Base-by-base conservation (phyloP, 2,797 vertebrate genomes). In the Ataeniobius toweri region DNA sequence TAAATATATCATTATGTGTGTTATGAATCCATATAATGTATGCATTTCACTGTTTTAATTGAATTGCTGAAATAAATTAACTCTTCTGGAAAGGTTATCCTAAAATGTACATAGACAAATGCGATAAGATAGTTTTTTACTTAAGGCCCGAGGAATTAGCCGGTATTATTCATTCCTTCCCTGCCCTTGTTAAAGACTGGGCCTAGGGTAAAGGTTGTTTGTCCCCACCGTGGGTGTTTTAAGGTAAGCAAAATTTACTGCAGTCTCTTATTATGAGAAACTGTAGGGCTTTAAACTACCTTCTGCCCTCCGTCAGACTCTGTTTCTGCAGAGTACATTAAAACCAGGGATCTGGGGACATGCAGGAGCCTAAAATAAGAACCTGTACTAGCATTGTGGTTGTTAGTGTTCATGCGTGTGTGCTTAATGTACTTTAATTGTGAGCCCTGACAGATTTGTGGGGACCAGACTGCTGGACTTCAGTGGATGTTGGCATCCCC, bases 311-410 rank as follows among this genome's bases (percentile, higher is more conserved):
- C 77, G 75, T 88, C 87, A 73, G 73, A 77, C 84, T 87, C 83
- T 86, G 82, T 83, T 93, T 84, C 68, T 79, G 86, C 85, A 86
- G 89, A 92, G 91, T 90, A 88, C 81, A 90, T 92, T 88, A 86
- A 90, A 85, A 88, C 87, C 82, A 89, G 75, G 82, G 76, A 82
- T 70, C 18, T n/a, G 58, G 78, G 76, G 80, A 83, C 75, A 78
- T 82, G 84, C 88, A 88, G 85, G 80, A 89, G 85, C 79, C 80
- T 88, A 78, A 85, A 88, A 79, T 28, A 78, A 82, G 50, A 86
- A 81, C n/a, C 58, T 79, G 12, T 78, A 58, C 39, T 44, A 44
- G 39, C 24, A 46, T 46, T n/a, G 41, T 65, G 31, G 63, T 59
- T 28, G 58, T 59, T 28, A 26, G 58, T 65, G 63, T 58, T 69